Evolutionary conservation across 2,888 invertebrate species (phyloP).

Genomic region (Patella pellucida): DNA sequence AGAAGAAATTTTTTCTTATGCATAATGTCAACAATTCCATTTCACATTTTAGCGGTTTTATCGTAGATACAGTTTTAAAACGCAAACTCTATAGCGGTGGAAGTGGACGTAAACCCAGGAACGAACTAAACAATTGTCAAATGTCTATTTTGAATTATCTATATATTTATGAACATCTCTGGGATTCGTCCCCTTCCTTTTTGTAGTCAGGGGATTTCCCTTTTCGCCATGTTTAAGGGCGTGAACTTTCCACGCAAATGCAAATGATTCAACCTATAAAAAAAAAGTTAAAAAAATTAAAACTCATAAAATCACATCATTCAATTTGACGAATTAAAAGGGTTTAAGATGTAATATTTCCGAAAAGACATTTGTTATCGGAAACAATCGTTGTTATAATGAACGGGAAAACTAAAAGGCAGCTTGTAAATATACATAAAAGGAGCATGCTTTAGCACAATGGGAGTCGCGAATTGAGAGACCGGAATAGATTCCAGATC

Average conservation of each 20-base stretch:
- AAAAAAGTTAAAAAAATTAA: neutral
- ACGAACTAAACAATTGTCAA: no score
- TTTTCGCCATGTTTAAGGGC: conserved; percentile 52
- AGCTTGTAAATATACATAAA: neutral
- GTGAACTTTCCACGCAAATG: conserved; percentile 58
- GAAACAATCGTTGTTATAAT: neutral
- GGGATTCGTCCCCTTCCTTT: conserved; percentile 50
- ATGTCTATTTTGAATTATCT: neutral
- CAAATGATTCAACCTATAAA: conserved; percentile 52
- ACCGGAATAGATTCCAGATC: neutral
- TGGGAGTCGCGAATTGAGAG: no score
- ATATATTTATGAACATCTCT: conserved; percentile 53
- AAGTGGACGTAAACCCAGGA: no score
- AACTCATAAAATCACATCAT: no score
- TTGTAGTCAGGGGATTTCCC: conserved; percentile 45
- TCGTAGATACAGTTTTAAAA: no score
- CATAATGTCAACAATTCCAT: no score
- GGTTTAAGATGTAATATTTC: no score
- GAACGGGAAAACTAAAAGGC: neutral
- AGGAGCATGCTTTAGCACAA: no score
- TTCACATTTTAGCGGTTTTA: no score
- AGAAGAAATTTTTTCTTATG: no score
- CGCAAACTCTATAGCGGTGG: no score
- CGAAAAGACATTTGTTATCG: neutral
- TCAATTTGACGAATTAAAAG: no score